phyloP scores from a whole-genome alignment of 2,797 vertebrate genomes.

The Bradypus variegatus region DNA sequence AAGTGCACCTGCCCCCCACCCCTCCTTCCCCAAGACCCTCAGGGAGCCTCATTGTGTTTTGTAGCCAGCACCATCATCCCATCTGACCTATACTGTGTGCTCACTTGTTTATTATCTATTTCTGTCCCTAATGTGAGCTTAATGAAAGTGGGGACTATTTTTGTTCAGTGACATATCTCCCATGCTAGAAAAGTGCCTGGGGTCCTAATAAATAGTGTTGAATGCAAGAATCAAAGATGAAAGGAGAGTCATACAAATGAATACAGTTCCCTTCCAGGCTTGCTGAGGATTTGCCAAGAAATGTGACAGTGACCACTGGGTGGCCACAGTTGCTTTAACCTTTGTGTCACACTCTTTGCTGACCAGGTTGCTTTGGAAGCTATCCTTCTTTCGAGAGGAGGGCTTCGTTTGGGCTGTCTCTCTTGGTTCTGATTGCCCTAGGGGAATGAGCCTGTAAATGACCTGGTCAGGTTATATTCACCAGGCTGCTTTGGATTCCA shows the following conservation, averaged over 20 bases:
- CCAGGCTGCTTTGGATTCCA: not conserved
- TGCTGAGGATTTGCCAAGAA: not conserved
- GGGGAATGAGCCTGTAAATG: not conserved
- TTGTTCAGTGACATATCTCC: not conserved
- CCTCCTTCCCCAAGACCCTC: not conserved
- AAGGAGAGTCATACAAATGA: not conserved
- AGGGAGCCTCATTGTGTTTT: not conserved
- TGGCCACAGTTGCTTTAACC: conserved; percentile 64
- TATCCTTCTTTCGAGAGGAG: not conserved
- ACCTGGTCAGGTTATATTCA: not conserved
- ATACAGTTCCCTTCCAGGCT: not conserved
- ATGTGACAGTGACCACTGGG: conserved; percentile 58
- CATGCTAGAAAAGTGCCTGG: not conserved
- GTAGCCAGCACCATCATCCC: not conserved
- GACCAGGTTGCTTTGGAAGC: not conserved
- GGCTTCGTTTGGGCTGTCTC: not conserved
- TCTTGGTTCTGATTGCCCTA: not conserved
- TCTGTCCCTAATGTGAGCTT: not conserved
- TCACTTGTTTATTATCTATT: not conserved
- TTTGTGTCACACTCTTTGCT: not conserved
- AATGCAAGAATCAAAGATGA: not conserved
- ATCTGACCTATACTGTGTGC: not conserved
- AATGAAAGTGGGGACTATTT: not conserved
- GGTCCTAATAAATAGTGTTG: not conserved
- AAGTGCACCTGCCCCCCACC: not conserved